These are phyloP conservation scores for Drosophila malerkotliana DNA, from an alignment of 1,140 invertebrate genomes.

Conservation along the genomic window DNA sequence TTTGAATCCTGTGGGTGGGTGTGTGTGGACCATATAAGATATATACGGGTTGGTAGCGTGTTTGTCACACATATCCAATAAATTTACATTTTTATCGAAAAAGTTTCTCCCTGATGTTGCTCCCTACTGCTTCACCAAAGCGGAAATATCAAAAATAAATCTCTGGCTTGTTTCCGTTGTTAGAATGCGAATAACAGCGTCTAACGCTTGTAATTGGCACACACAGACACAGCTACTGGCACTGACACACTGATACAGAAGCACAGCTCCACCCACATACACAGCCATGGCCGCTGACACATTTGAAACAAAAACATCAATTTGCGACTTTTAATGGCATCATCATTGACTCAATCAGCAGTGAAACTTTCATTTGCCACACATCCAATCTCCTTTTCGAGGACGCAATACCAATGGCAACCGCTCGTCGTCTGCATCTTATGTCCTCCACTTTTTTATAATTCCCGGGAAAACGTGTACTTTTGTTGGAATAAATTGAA, in stretches of 20 bases:
- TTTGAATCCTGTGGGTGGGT: slow-evolving; percentile 34
- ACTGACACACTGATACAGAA: slow-evolving; percentile 15
- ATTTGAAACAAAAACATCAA: slow-evolving; percentile 79
- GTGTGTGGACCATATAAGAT: background rate
- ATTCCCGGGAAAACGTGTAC: slow-evolving; percentile 12
- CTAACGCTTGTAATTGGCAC: slow-evolving; percentile 73
- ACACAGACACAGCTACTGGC: slow-evolving; percentile 13
- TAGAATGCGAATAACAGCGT: slow-evolving; percentile 68
- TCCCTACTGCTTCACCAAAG: slow-evolving; percentile 62
- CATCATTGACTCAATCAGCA: slow-evolving; percentile 81
- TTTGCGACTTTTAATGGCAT: slow-evolving; percentile 80
- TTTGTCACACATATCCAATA: slow-evolving; percentile 79
- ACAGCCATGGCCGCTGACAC: slow-evolving; percentile 17
- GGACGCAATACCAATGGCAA: slow-evolving; percentile 25
- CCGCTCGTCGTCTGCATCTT: slow-evolving; percentile 19
- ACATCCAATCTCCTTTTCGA: slow-evolving; percentile 35
- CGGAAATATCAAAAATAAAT: slow-evolving; percentile 83
- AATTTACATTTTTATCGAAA: slow-evolving; percentile 83
- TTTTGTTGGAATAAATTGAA: slow-evolving; percentile 5
- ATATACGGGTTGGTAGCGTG: slow-evolving; percentile 45
- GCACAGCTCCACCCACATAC: slow-evolving; percentile 5
- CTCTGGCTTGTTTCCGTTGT: slow-evolving; percentile 75
- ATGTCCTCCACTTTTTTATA: slow-evolving; percentile 26
- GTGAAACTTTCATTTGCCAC: slow-evolving; percentile 70
- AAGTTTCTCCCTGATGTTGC: slow-evolving; percentile 64